Conservation (phyloP, 2,113 vertebrate genomes). For the Cairina moschata region DNA sequence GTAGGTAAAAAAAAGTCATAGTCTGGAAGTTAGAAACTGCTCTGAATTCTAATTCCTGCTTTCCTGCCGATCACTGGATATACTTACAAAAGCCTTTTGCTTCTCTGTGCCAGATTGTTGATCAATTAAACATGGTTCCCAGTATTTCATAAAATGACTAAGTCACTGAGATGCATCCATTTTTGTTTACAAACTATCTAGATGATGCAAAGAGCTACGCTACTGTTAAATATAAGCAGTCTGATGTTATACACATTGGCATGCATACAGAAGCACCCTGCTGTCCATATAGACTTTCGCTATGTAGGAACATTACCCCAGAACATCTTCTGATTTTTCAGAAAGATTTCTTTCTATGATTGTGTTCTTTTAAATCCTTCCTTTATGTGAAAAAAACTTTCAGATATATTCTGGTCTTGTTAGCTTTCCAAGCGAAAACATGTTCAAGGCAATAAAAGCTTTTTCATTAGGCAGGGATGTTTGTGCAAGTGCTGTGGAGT, state of each 20-base stretch:
- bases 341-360: not conserved
- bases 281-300: not conserved
- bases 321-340: not conserved
- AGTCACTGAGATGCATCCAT: not conserved
- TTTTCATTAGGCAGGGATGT: not conserved
- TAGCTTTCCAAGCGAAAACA: not conserved
- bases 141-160: not conserved
- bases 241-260: not conserved
- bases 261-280: not conserved
- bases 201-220: not conserved
- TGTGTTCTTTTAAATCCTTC: not conserved
- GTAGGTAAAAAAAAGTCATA: not conserved
- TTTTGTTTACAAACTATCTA: constrained; percentile 6
- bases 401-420: not conserved
- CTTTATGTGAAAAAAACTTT: not conserved
- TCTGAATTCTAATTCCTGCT: constrained; percentile 39
- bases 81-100: constrained; percentile 6
- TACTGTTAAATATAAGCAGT: not conserved
- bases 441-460: not conserved
- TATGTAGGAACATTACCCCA: not conserved
- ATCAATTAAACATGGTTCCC: constrained; percentile 23
- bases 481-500: not conserved
- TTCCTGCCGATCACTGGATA: not conserved
- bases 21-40: constrained; percentile 21
- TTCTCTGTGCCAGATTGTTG: not conserved